These are phyloP conservation scores for Biston stratarius DNA, from an alignment of 2,888 invertebrate species.

Conservation along the genomic window DNA sequence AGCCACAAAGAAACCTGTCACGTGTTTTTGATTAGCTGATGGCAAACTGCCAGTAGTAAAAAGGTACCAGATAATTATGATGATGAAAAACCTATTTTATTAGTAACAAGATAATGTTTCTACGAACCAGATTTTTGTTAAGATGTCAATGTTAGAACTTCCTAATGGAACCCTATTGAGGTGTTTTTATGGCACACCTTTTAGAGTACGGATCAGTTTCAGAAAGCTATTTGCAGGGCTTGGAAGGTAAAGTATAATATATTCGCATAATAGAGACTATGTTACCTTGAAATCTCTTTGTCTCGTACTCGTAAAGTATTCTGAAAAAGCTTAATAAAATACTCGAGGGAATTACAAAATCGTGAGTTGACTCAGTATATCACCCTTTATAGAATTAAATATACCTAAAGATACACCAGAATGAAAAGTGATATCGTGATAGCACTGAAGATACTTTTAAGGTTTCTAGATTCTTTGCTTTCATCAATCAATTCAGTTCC, in stretches of 20 bases:
- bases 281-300: slow-evolving; percentile 13
- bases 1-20: too few relatives aligned
- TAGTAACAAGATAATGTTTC: slow-evolving; percentile 68
- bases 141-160: slow-evolving; percentile 39
- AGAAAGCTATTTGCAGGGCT: slow-evolving; percentile 22
- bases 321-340: slow-evolving; percentile 18
- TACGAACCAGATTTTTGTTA: slow-evolving; percentile 61
- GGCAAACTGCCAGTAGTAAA: too few relatives aligned
- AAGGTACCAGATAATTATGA: too few relatives aligned
- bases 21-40: too few relatives aligned
- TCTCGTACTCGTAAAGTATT: slow-evolving; percentile 20
- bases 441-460: neutral
- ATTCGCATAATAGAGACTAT: slow-evolving; percentile 14
- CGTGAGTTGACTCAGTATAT: slow-evolving; percentile 7
- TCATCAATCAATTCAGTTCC: too few relatives aligned
- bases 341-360: slow-evolving; percentile 14
- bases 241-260: slow-evolving; percentile 24
- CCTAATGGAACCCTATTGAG: slow-evolving; percentile 33
- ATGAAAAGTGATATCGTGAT: neutral
- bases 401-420: neutral
- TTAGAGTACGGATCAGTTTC: slow-evolving; percentile 24
- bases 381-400: slow-evolving; percentile 10
- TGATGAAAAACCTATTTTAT: slow-evolving; percentile 45
- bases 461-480: slow-evolving; percentile 1
- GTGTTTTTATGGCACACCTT: slow-evolving; percentile 23